phyloP scores from a whole-genome alignment of 1,140 invertebrate genomes.

The Delia radicum region DNA sequence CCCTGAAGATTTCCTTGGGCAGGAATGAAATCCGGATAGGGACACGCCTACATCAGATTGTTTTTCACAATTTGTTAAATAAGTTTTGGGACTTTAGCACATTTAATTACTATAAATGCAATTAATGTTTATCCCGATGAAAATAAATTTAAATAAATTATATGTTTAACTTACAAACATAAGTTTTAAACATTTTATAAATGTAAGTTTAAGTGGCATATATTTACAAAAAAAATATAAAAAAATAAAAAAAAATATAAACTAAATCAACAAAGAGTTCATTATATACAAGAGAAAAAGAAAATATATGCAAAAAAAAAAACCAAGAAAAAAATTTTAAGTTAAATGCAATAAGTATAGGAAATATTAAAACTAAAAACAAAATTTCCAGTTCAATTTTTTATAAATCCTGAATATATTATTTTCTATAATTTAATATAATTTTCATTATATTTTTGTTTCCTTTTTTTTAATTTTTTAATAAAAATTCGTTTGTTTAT shows the following conservation, averaged over 20 bases:
- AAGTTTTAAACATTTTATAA: constrained; percentile 33
- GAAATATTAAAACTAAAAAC: constrained; percentile 25
- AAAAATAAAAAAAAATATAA: constrained; percentile 2
- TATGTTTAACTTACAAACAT: constrained; percentile 27
- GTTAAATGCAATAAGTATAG: constrained; percentile 28
- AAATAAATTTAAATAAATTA: background rate
- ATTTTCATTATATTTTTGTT: constrained; percentile 7
- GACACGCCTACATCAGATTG: too few relatives aligned
- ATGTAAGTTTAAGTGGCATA: constrained; percentile 29
- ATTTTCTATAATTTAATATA: background rate
- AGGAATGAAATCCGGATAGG: too few relatives aligned
- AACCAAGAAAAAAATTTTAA: constrained; percentile 4
- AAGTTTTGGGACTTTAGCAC: too few relatives aligned
- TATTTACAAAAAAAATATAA: constrained; percentile 20
- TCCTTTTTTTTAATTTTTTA: constrained; percentile 2
- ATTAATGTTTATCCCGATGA: too few relatives aligned
- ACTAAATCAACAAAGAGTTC: background rate
- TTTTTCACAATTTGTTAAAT: too few relatives aligned
- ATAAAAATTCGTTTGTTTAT: too few relatives aligned
- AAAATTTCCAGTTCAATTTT: constrained; percentile 25
- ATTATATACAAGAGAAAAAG: constrained; percentile 16
- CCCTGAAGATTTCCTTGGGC: too few relatives aligned
- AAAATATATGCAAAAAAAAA: constrained; percentile 14
- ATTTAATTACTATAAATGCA: too few relatives aligned
- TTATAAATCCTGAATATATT: background rate